Evolutionary conservation across 2,113 vertebrate species (phyloP).

Genomic region (Barnardius zonarius): DNA sequence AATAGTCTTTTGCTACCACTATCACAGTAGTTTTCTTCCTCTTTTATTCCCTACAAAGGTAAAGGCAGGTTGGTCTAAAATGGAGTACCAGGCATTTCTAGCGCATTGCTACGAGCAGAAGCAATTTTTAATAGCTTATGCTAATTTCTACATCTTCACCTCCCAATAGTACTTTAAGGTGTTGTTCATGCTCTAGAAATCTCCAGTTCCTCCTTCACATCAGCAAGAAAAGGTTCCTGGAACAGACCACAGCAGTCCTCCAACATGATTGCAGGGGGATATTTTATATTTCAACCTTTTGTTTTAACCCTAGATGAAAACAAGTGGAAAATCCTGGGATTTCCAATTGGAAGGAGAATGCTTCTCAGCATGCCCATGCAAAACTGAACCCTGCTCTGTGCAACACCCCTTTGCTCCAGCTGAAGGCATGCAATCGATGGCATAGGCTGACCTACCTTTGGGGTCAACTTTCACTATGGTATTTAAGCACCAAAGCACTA

Average conservation of each 20-base stretch:
- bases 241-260: not conserved
- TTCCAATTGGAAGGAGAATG: not conserved
- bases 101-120: not conserved
- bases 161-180: too few relatives aligned
- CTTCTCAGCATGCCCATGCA: not conserved
- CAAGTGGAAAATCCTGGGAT: not conserved
- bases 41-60: not conserved
- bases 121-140: not conserved
- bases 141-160: too few relatives aligned
- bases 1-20: not conserved
- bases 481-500: fast-evolving
- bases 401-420: too few relatives aligned
- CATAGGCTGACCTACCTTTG: not conserved
- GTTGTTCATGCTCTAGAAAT: not conserved
- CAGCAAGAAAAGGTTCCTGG: not conserved
- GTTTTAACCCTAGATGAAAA: not conserved
- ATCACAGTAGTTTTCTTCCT: too few relatives aligned
- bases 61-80: not conserved
- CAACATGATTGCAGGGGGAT: not conserved
- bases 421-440: not conserved
- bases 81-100: not conserved
- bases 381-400: not conserved
- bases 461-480: too few relatives aligned
- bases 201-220: not conserved
- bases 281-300: not conserved